Percentiles rank a stretch among this genome's conserved stretches.
Conservation (phyloP, 2,113 vertebrate genomes). For the Alligator sinensis region DNA sequence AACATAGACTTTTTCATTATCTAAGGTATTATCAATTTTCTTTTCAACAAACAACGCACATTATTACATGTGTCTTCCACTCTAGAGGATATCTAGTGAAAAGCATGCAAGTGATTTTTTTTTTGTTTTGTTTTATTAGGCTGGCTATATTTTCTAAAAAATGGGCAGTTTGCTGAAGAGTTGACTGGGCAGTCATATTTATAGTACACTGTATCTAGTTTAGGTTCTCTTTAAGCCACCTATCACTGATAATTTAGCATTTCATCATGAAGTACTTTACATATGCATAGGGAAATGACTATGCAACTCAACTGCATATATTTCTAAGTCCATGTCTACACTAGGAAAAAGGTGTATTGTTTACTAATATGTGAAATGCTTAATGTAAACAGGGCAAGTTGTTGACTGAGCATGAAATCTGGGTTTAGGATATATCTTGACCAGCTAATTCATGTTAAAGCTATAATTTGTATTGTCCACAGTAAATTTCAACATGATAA, state of each 20-base stretch:
- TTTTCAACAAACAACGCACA: conserved; percentile 2
- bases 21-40: conserved; percentile 37
- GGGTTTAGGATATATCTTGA: neutral
- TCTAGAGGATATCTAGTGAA: neutral
- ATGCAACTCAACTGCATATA: neutral
- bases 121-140: neutral
- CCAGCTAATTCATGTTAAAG: neutral
- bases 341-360: neutral
- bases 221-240: neutral
- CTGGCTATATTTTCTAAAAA: neutral
- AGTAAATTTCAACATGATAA: neutral
- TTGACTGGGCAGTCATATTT: neutral
- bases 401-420: neutral
- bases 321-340: neutral
- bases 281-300: neutral
- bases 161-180: neutral
- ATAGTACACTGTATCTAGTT: neutral
- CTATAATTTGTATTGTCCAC: neutral
- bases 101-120: conserved; percentile 8
- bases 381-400: neutral
- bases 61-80: neutral
- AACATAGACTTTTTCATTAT: conserved; percentile 9
- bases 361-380: neutral
- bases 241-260: neutral
- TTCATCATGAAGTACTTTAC: neutral